Percentiles rank a stretch among this genome's conserved stretches.
phyloP scores from a whole-genome alignment of 2,113 vertebrate species.

The Puffinus mauretanicus region DNA sequence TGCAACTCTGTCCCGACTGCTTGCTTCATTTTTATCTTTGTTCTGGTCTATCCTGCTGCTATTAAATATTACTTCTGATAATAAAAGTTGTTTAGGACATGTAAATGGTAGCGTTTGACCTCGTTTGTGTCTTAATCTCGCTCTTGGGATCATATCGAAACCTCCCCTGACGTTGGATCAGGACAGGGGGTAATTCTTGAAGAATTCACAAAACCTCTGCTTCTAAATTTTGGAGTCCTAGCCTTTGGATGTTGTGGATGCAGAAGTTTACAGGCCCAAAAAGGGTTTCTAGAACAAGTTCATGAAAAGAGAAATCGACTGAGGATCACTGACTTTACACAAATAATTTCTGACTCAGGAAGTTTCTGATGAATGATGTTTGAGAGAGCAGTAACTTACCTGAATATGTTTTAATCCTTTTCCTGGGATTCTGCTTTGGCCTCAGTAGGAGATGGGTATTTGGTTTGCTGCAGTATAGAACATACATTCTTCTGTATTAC shows the following conservation, averaged over 20 bases:
- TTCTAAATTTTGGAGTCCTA: background rate
- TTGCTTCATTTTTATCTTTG: too few relatives aligned
- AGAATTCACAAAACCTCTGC: background rate
- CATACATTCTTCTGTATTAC: accelerated
- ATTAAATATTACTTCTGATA: too few relatives aligned
- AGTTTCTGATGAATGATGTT: background rate
- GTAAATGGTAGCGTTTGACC: too few relatives aligned
- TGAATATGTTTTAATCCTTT: background rate
- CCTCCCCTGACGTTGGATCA: too few relatives aligned
- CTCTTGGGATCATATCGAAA: too few relatives aligned
- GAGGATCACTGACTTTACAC: background rate
- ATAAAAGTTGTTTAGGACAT: too few relatives aligned
- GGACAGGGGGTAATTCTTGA: background rate
- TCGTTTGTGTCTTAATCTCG: too few relatives aligned
- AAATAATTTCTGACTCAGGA: background rate
- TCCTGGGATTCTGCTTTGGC: background rate
- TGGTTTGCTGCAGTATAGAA: background rate
- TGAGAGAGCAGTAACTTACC: background rate
- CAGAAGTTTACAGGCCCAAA: background rate
- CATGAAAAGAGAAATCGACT: accelerated
- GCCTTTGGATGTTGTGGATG: too few relatives aligned
- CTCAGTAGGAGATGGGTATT: background rate
- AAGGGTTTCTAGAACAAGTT: background rate
- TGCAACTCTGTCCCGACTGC: too few relatives aligned
- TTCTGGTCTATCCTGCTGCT: too few relatives aligned